phyloP scores from a whole-genome alignment of 1,140 invertebrate genomes.

The Cataglyphis hispanica region DNA sequence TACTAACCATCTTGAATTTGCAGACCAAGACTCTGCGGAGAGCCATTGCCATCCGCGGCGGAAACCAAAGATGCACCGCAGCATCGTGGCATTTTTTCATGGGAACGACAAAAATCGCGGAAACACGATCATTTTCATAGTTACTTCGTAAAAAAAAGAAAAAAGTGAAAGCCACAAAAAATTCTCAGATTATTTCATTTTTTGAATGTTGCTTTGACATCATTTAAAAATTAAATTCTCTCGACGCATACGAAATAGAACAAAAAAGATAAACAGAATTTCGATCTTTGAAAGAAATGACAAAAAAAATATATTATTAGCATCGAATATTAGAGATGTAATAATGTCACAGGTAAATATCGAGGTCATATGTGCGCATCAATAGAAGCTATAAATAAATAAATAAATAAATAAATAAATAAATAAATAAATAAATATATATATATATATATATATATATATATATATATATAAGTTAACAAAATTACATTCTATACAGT shows the following conservation, averaged over 20 bases:
- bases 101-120: constrained; percentile 54
- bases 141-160: neutral
- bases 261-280: neutral
- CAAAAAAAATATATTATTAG: neutral
- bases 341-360: constrained; percentile 33
- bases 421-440: too few species aligned
- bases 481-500: too few species aligned
- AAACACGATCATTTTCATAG: constrained; percentile 60
- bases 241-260: neutral
- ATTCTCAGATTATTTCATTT: constrained; percentile 17
- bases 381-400: neutral
- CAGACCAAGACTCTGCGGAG: constrained; percentile 78
- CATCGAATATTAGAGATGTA: neutral
- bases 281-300: neutral
- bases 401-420: too few species aligned
- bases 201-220: neutral
- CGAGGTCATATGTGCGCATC: neutral
- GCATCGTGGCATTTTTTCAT: constrained; percentile 83
- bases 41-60: constrained; percentile 78
- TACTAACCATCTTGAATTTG: constrained; percentile 84
- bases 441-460: too few species aligned
- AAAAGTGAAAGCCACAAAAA: constrained; percentile 3
- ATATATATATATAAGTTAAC: too few species aligned
- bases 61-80: constrained; percentile 82
- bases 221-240: neutral